Evolutionary conservation across 2,797 vertebrate species (phyloP).

Genomic region (Artibeus lituratus): DNA sequence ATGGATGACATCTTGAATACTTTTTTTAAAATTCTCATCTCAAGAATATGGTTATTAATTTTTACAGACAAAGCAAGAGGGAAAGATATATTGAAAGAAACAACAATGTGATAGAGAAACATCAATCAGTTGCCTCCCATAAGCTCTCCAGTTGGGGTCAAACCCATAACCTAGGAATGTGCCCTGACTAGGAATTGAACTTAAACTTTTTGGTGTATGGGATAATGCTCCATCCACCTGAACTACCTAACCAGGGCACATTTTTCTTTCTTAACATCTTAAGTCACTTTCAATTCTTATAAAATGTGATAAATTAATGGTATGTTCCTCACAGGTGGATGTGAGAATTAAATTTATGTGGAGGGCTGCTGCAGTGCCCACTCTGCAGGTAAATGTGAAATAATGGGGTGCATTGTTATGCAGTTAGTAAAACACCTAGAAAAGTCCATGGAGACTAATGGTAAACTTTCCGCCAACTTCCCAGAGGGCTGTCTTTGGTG

Average conservation of each 20-base stretch:
- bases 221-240: background rate
- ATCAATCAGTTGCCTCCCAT: background rate
- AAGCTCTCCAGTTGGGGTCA: background rate
- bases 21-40: background rate
- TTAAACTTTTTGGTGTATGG: background rate
- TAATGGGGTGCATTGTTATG: background rate
- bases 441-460: fast-evolving
- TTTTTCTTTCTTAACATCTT: background rate
- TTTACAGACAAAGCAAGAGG: background rate
- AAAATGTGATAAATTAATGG: too few relatives aligned
- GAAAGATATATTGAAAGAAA: background rate
- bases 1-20: background rate
- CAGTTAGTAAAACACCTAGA: background rate
- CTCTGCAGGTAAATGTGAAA: background rate
- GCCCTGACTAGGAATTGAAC: background rate
- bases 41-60: background rate
- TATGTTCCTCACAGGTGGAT: fast-evolving
- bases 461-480: background rate
- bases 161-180: background rate
- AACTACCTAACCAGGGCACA: background rate
- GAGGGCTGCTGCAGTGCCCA: background rate
- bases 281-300: background rate
- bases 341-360: background rate
- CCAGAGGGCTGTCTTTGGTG: background rate
- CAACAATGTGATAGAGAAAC: background rate